phyloP scores from a whole-genome alignment of 2,113 vertebrate genomes.

The Microcebus ravelobensis region DNA sequence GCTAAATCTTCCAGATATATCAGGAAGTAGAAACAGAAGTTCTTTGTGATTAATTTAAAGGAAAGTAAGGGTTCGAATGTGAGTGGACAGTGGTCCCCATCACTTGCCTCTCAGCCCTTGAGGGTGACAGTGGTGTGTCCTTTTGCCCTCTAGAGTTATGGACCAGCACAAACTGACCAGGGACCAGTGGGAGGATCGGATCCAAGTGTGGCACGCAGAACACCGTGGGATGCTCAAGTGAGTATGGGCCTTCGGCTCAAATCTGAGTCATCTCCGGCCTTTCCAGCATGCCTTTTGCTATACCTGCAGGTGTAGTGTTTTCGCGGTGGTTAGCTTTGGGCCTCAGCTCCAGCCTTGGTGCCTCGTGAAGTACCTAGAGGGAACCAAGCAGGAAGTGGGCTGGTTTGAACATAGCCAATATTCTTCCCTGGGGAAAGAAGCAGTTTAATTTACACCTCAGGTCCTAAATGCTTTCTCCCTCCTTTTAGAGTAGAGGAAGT shows the following conservation, averaged over 20 bases:
- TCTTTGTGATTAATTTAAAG: not conserved
- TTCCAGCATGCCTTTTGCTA: accelerated
- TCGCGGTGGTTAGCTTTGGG: not conserved
- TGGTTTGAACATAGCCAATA: not conserved
- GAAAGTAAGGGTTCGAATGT: not conserved
- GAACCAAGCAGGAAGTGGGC: accelerated
- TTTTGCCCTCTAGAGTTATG: constrained; percentile 88
- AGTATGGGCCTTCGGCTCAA: constrained; percentile 72
- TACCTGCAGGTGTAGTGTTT: not conserved
- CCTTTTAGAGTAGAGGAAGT: not conserved
- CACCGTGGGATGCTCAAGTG: constrained; percentile 96
- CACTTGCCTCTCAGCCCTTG: not conserved
- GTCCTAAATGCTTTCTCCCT: not conserved
- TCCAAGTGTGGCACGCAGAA: constrained; percentile 98
- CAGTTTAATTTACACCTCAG: not conserved
- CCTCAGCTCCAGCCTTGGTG: not conserved
- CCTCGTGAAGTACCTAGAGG: not conserved
- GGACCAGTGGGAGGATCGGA: constrained; percentile 98
- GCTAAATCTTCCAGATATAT: not conserved
- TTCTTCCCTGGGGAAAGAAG: not conserved
- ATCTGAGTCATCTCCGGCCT: not conserved
- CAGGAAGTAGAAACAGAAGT: not conserved
- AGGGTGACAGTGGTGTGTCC: not conserved
- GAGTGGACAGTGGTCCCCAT: accelerated
- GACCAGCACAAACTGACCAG: constrained; percentile 96